Percentiles rank a stretch among this genome's conserved stretches.
These are phyloP conservation scores for Chymomyza procnemis DNA, from an alignment of 2,888 invertebrate species.

Conservation along the genomic window DNA sequence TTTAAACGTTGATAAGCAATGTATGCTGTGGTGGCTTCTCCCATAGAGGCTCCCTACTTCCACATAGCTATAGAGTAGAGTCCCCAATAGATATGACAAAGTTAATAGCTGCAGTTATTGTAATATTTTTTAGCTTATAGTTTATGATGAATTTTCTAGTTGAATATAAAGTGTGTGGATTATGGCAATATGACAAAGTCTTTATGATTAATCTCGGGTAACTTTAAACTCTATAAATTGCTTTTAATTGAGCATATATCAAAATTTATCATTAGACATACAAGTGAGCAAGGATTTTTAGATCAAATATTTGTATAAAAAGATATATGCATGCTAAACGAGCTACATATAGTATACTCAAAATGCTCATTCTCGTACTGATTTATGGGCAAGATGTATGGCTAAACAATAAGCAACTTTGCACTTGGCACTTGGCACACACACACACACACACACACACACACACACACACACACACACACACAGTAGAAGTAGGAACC, in stretches of 20 bases:
- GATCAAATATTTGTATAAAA: not conserved
- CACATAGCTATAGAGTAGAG: not conserved
- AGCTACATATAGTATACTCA: not conserved
- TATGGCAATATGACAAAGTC: not conserved
- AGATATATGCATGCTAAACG: not conserved
- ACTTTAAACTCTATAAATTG: not conserved
- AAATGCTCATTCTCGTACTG: slow-evolving; percentile 17
- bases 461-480: slow-evolving; percentile 11
- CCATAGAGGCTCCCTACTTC: no score
- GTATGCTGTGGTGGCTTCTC: slow-evolving; percentile 23
- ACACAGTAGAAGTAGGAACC: not conserved
- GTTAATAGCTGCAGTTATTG: slow-evolving; percentile 32
- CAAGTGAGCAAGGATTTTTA: not conserved
- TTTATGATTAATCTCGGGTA: not conserved
- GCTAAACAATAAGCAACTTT: slow-evolving; percentile 58
- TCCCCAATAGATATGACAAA: slow-evolving; percentile 26
- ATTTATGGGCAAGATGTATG: slow-evolving; percentile 42
- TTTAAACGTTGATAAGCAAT: slow-evolving; percentile 55
- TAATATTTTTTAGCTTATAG: not conserved
- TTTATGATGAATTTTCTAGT: not conserved
- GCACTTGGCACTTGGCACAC: slow-evolving; percentile 5
- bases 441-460: slow-evolving; percentile 10
- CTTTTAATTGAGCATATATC: not conserved
- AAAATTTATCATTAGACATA: not conserved
- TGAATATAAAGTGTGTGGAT: not conserved